Percentiles rank a stretch among this genome's conserved stretches.
phyloP scores from a whole-genome alignment of 2,113 vertebrate genomes.

The Pogonocichla stellata region DNA sequence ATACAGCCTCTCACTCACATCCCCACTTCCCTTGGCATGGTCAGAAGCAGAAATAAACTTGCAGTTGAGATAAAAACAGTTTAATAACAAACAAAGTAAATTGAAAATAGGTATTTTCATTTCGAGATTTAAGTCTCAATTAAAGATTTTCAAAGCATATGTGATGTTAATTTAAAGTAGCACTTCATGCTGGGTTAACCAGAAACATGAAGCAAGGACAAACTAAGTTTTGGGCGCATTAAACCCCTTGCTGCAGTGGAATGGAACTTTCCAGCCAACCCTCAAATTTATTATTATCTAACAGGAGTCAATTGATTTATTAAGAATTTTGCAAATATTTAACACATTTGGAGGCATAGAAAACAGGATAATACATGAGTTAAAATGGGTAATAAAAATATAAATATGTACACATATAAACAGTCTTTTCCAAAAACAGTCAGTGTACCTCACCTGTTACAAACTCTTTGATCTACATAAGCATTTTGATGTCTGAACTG shows the following conservation, averaged over 20 bases:
- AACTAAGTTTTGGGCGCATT: not conserved
- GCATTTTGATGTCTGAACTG: not conserved
- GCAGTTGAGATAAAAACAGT: not conserved
- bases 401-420: not conserved
- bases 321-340: not conserved
- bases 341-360: not conserved
- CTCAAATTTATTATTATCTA: not conserved
- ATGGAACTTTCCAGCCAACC: not conserved
- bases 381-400: not conserved
- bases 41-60: not conserved
- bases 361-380: not conserved
- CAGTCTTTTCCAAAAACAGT: not conserved
- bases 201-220: not conserved
- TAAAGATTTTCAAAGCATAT: not conserved
- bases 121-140: not conserved
- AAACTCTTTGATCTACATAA: not conserved
- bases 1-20: not conserved
- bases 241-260: not conserved
- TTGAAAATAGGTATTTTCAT: not conserved
- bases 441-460: not conserved
- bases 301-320: not conserved
- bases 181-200: not conserved
- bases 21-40: not conserved
- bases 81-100: not conserved
- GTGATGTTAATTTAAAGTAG: not conserved